These are phyloP conservation scores for Australoheros scitulus DNA, from an alignment of 2,113 vertebrate genomes.

Conservation along the genomic window DNA sequence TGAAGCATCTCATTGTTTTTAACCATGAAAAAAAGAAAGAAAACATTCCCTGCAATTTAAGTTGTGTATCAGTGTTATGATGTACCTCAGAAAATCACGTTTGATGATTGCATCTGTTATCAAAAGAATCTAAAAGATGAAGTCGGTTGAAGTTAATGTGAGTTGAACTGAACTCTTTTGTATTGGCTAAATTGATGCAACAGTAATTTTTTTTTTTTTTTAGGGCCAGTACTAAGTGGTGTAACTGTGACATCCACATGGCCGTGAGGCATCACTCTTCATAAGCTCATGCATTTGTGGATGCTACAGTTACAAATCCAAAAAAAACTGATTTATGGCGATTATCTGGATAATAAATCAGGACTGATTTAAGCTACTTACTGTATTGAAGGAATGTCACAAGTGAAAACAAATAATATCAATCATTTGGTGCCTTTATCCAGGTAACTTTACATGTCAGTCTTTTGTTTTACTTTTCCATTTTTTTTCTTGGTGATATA, in stretches of 20 bases:
- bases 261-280: background rate
- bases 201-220: background rate
- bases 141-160: constrained; percentile 7
- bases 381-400: constrained; percentile 7
- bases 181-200: background rate
- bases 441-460: background rate
- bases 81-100: background rate
- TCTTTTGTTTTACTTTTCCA: constrained; percentile 20
- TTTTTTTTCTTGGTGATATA: constrained; percentile 9
- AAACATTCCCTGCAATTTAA: background rate
- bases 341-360: background rate
- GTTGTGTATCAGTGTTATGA: constrained; percentile 4
- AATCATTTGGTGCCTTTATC: constrained; percentile 61
- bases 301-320: background rate
- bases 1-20: background rate
- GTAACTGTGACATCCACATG: background rate
- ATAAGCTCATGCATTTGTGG: background rate
- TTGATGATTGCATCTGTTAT: background rate
- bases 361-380: background rate
- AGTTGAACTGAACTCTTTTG: background rate
- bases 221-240: background rate
- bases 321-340: background rate
- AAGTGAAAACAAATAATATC: background rate
- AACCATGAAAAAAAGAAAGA: background rate
- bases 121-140: constrained; percentile 3